Evolutionary conservation across 2,113 vertebrate species (phyloP).

Genomic region (Peromyscus californicus): DNA sequence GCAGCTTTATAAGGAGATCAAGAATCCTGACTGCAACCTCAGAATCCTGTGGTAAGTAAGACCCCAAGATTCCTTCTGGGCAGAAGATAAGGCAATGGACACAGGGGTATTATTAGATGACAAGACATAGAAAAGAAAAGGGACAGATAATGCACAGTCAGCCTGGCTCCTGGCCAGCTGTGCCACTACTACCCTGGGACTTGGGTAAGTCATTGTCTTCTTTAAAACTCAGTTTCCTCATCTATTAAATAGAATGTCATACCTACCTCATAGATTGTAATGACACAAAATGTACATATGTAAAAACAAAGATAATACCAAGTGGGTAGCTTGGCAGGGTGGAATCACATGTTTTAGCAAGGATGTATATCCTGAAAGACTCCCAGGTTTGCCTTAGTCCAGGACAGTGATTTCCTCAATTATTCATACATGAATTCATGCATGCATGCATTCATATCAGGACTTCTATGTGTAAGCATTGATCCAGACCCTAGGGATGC

Average conservation of each 20-base stretch:
- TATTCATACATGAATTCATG: neutral
- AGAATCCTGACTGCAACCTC: neutral
- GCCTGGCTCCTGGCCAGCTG: neutral
- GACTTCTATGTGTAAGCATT: neutral
- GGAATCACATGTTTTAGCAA: neutral
- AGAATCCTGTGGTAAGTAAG: constrained; percentile 58
- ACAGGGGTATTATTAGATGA: rapidly evolving
- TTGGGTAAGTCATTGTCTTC: no score
- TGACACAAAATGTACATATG: neutral
- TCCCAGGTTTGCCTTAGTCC: neutral
- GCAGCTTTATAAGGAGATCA: neutral
- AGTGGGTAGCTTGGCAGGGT: neutral
- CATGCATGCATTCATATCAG: no score
- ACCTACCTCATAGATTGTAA: rapidly evolving
- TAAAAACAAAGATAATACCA: neutral
- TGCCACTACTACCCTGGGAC: no score
- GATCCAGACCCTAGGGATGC: neutral
- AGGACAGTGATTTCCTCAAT: neutral
- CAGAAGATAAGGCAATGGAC: neutral
- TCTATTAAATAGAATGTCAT: neutral
- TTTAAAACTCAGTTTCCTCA: neutral
- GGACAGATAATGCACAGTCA: neutral
- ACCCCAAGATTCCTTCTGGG: neutral
- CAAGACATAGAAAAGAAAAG: neutral
- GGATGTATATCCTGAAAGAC: neutral